Evolutionary conservation across 2,888 invertebrate species (phyloP), one percentile per base, ranked within the genome.

Genomic region (Caenorhabditis japonica): DNA sequence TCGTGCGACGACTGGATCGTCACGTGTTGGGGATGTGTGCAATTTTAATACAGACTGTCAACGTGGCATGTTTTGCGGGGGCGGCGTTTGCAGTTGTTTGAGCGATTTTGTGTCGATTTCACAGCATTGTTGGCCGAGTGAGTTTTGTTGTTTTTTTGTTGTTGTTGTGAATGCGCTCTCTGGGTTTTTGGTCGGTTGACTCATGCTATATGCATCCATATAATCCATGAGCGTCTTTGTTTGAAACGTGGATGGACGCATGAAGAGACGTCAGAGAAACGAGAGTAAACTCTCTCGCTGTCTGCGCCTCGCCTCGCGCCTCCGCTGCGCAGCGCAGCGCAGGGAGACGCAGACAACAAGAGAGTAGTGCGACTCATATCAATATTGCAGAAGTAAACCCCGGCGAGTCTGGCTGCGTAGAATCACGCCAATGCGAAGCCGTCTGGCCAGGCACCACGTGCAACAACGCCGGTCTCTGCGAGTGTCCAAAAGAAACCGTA

Each of bases 51-150:
- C 84, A 5, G 85, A 85, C 55, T 85, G 85, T 53, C 85, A 85
- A 58, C 47, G 83, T 19, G 84, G 85, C 36, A 85, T 85, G 85
- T 85, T 81, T 58, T 85, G 85, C 46, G 83, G 81, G n/a, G 83
- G 80, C n/a, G 85, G 85, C 4, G 75, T 80, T 5, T 85, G 85
- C 59, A 76, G 73, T 19, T 85, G 85, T 66, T 62, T 85, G 23
- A 80, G 81, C 36, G 83, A 85, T 52, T 85, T 83, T 70, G 84
- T 85, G 27, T 78, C 85, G 4, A 84, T 85, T 30, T 60, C 80
- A 1, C 83, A 84, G 10, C 85, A 85, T 46, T 85, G 85, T 60
- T 85, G 85, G 85, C 83, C 81, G 41, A 85, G 84, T 84, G 51
- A 33, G 72, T 58, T 34, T 12, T 27, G 17, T 17, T 43, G 17